Base-by-base conservation (phyloP, 2,888 invertebrate species). In the Eumacrocentrus americanus region DNA sequence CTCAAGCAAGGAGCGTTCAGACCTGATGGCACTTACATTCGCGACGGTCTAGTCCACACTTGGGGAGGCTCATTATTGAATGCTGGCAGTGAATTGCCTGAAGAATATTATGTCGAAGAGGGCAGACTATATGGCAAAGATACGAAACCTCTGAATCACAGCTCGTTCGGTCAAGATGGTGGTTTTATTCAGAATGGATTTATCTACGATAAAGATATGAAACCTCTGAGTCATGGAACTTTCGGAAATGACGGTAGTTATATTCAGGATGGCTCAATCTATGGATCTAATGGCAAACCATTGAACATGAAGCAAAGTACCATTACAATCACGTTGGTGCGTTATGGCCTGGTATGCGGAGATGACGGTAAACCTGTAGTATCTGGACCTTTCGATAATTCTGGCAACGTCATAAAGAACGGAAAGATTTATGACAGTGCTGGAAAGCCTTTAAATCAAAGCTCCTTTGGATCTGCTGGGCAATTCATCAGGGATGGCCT, bases 1-100 rank as follows among this genome's bases (percentile, higher is more conserved):
- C 59, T 80, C 18, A 78, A 75, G 40, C 76, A 78, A 58, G 79
- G 79, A 18, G 77, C 75, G 4, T 79, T 79, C 58, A 72, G 73
- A 56, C 68, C 73, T 2, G 78, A 78, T 47, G 79, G 78, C 9
- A 72, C 71, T 12, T 80, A 79, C 60, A 68, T 80, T 14, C 73
- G 73, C 40, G 78, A 80, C 48, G 80, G 80, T 5, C 66, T 80
- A 18, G 62, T 78, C 9, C 73, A 79, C 42, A 74, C 72, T 11
- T 78, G 76, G 77, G 79, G 77, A n/a, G 80, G 79, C 3, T 74
- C 76, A 23, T 63, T 79, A 1, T 53, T 78, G 6, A 80, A 77
- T 42, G 66, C 71, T 12, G 80, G 79, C 3, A 70, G 74, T 1
- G 70, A 75, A 60, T 61, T 80, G 38, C 79, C 80, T 0, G 55